Evolutionary conservation across 2,888 invertebrate species (phyloP).

Genomic region (Aleiodes leptofemur): DNA sequence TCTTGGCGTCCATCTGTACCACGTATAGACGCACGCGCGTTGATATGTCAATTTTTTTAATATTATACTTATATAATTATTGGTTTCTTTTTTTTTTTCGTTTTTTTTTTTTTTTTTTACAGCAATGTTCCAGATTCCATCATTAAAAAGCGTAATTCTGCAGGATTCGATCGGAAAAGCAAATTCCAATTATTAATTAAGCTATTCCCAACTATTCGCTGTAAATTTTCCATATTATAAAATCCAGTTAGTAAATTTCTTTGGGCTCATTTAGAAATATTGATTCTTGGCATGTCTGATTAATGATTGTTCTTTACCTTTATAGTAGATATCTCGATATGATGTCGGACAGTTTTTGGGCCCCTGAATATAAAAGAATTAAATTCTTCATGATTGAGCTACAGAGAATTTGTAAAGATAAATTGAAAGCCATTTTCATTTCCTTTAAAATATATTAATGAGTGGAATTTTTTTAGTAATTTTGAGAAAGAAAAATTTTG

Average conservation of each 20-base stretch:
- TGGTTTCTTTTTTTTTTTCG: conserved; percentile 59
- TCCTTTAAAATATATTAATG: no score
- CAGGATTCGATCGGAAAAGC: conserved; percentile 56
- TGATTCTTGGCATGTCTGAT: background rate
- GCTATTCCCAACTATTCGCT: conserved; percentile 94
- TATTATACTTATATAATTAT: conserved; percentile 55
- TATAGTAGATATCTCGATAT: conserved; percentile 94
- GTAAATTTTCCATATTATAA: conserved; percentile 63
- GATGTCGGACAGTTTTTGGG: conserved; percentile 93
- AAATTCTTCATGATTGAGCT: no score
- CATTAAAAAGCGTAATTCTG: conserved; percentile 69
- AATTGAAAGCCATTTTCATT: no score
- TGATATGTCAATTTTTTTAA: conserved; percentile 63
- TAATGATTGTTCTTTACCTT: conserved; percentile 78
- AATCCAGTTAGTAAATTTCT: conserved; percentile 3
- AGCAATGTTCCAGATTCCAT: conserved; percentile 65
- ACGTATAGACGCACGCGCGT: conserved; percentile 53
- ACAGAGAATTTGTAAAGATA: no score
- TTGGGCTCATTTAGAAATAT: background rate
- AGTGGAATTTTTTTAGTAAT: no score
- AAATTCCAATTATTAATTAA: conserved; percentile 73
- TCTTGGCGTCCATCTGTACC: conserved; percentile 40
- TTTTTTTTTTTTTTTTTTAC: conserved; percentile 62
- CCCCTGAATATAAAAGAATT: conserved; percentile 75
- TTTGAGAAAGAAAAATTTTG: no score